Evolutionary conservation across 2,888 invertebrate species (phyloP).

Genomic region (Caenorhabditis becei): DNA sequence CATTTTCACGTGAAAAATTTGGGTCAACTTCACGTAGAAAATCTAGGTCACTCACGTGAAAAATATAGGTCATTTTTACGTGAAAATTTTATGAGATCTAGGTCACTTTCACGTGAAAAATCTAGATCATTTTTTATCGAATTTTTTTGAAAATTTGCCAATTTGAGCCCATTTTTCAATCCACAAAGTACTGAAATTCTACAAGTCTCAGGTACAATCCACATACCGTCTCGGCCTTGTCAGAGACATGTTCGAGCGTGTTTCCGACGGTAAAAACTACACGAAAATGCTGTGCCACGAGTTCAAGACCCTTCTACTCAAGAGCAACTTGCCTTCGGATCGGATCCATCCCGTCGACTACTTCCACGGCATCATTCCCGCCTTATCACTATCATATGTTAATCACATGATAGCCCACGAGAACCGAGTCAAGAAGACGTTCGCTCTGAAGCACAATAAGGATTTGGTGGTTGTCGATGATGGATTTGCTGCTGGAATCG

Average conservation of each 20-base stretch:
- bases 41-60: too few relatives aligned
- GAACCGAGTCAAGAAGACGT: conserved; percentile 93
- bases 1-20: too few relatives aligned
- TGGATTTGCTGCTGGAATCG: conserved; percentile 93
- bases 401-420: conserved; percentile 94
- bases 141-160: too few relatives aligned
- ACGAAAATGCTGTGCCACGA: conserved; percentile 31
- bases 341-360: conserved; percentile 85
- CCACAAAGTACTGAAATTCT: too few relatives aligned
- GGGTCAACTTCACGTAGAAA: too few relatives aligned
- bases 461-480: conserved; percentile 97
- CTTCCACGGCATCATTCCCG: conserved; percentile 94
- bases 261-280: conserved; percentile 25
- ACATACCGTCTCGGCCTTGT: conserved; percentile 18
- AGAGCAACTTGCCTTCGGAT: conserved; percentile 3
- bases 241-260: conserved; percentile 40
- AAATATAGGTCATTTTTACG: too few relatives aligned
- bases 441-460: conserved; percentile 84
- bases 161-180: too few relatives aligned
- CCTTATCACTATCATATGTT: conserved; percentile 92
- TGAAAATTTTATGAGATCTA: too few relatives aligned
- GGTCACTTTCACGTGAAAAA: too few relatives aligned
- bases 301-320: conserved; percentile 89
- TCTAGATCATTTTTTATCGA: too few relatives aligned
- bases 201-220: background rate